Base-by-base conservation (phyloP, 2,113 vertebrate genomes). In the Actinemys pallida region DNA sequence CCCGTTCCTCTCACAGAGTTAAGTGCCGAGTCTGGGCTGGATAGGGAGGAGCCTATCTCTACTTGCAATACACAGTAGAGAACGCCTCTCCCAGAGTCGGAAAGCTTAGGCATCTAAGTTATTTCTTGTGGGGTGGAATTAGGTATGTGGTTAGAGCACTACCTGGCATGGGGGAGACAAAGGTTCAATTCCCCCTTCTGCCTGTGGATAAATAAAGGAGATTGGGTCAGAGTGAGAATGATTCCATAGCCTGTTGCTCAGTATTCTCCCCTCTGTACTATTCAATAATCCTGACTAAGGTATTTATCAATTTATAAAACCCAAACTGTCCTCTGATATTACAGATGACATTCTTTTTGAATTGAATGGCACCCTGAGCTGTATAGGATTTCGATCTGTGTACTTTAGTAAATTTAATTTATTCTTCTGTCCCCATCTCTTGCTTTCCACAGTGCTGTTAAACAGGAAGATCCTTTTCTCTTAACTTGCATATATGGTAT, bases 1-100 rank as follows among this genome's bases (percentile, higher is more conserved):
- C 59, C 29, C 29, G 35, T 16, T 7, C 35, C 31, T n/a, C 35
- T 69, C 62, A 19, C 31, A 69, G 35, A 69, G 62, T 19, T n/a
- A 19, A 16, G 3, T 65, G 62, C 31, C 1, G 16, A 65, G 62
- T 16, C 62, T 65, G 31, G 62, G 16, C 14, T 59, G 19, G 52
- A 53, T 53, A 53, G 27, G 57, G 27, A 59, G 57, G 2, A 29
- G 57, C 27, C 35, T 35, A n/a, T 19, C 35, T 69, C 62, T 69
- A 8, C 29, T 69, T 69, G 62, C 16, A 69, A n/a, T n/a, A 14
- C 16, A 69, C 35, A 59, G 57, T 13, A 11, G 27, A 29, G 57
- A 59, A 27, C 1, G 3, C 7, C 4, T 17, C 62, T n/a, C 16
- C 62, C 4, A 6, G 31, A n/a, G 31, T 69, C 2, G 8, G 31